Conservation (phyloP, 2,797 vertebrate genomes). For the Parauchenoglanis ngamensis region DNA sequence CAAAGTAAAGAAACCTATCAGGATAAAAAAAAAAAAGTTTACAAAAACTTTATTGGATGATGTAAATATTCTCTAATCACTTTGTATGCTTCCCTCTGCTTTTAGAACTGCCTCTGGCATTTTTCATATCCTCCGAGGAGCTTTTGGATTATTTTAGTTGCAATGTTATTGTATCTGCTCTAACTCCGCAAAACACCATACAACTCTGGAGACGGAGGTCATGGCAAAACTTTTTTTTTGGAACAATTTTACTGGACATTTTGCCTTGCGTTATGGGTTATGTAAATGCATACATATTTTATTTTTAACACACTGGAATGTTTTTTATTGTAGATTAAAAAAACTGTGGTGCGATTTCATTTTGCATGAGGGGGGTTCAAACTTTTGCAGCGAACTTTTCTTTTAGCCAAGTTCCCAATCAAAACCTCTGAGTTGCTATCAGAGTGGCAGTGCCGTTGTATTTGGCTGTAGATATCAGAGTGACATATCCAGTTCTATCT, state of each 20-base stretch:
- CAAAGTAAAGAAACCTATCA: neutral
- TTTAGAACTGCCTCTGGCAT: neutral
- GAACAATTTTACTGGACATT: neutral
- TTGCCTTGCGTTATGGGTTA: neutral
- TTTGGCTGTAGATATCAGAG: neutral
- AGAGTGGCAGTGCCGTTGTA: neutral
- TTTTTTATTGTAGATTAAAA: neutral
- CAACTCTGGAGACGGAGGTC: slow-evolving; percentile 5
- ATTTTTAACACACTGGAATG: neutral
- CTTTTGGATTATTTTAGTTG: neutral
- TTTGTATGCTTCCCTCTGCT: neutral
- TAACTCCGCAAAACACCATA: neutral
- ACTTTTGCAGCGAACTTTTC: neutral
- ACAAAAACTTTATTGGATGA: neutral
- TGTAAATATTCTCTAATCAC: slow-evolving; percentile 1
- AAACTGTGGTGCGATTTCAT: neutral
- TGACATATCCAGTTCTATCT: slow-evolving; percentile 1
- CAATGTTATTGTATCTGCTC: neutral
- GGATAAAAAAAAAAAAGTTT: neutral
- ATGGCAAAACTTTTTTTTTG: neutral
- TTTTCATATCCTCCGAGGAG: slow-evolving; percentile 4
- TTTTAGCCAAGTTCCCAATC: neutral
- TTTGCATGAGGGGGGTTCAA: neutral
- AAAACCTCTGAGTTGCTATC: neutral
- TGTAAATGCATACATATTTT: neutral